phyloP scores from a whole-genome alignment of 2,888 invertebrate genomes.

The Colletes collaris region DNA sequence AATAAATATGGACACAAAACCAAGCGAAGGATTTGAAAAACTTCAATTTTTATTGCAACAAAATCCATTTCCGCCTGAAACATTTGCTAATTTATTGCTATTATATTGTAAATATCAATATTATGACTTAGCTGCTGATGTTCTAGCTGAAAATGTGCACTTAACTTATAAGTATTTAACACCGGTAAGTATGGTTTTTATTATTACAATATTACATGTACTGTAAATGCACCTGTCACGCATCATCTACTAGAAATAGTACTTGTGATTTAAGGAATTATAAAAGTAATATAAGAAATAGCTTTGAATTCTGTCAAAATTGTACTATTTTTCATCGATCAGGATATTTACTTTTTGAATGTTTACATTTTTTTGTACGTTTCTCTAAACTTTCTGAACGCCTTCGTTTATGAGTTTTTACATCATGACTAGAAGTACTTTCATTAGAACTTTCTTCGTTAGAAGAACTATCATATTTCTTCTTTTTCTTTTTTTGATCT shows the following conservation, averaged over 20 bases:
- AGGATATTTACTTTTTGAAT: conserved; percentile 73
- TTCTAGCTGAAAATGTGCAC: conserved; percentile 98
- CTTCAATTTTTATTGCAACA: conserved; percentile 97
- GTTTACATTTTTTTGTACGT: conserved; percentile 77
- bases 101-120: conserved; percentile 99
- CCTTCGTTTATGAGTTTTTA: conserved; percentile 65
- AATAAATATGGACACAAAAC: conserved; percentile 93
- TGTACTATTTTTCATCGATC: conserved; percentile 56
- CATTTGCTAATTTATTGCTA: conserved; percentile 96
- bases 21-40: conserved; percentile 97
- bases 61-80: conserved; percentile 98
- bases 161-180: conserved; percentile 97
- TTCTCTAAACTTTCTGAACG: conserved; percentile 64
- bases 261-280: conserved; percentile 15
- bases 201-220: conserved; percentile 15
- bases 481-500: conserved; percentile 68
- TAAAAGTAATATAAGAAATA: conserved; percentile 12
- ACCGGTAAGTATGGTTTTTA: conserved; percentile 85
- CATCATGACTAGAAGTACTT: conserved; percentile 59
- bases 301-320: conserved; percentile 1
- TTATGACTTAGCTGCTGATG: conserved; percentile 98
- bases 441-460: conserved; percentile 67
- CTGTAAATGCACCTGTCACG: conserved; percentile 14
- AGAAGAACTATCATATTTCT: conserved; percentile 63
- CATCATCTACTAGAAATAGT: conserved; percentile 1